Conservation (phyloP, 1,140 invertebrate species). For the Magallana ariakensis region DNA sequence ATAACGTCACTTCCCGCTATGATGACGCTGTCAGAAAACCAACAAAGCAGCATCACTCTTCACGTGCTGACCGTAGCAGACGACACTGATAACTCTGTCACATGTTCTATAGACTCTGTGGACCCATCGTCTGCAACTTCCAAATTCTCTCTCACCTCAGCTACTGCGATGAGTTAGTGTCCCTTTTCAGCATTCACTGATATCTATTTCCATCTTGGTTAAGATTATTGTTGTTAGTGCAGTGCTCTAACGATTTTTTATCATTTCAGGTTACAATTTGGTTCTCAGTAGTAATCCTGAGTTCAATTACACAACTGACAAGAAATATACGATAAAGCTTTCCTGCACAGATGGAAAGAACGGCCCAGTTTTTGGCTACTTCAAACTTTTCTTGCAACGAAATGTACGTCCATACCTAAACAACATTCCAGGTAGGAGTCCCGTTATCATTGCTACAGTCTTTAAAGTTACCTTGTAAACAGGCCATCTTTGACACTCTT, state of each 20-base stretch:
- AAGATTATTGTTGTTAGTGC: no score
- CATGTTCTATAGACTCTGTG: neutral
- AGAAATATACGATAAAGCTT: slow-evolving; percentile 18
- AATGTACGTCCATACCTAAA: slow-evolving; percentile 30
- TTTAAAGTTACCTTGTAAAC: no score
- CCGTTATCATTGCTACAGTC: no score
- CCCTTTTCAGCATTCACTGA: neutral
- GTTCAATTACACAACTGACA: neutral
- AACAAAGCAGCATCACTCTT: neutral
- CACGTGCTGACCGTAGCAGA: slow-evolving; percentile 24
- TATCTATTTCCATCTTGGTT: neutral
- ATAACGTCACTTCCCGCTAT: neutral
- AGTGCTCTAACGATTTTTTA: no score
- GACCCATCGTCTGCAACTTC: slow-evolving; percentile 29
- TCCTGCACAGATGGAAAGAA: slow-evolving; percentile 33
- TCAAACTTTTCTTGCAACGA: slow-evolving; percentile 41
- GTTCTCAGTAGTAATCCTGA: neutral
- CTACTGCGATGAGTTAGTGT: neutral
- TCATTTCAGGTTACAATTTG: slow-evolving; percentile 17
- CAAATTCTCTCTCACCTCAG: neutral
- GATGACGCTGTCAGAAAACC: slow-evolving; percentile 6
- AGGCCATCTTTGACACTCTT: no score
- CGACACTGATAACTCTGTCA: neutral
- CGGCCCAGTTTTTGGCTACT: neutral
- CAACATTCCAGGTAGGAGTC: slow-evolving; percentile 29